These are phyloP conservation scores for Sceliomorpha sp. DNA, from an alignment of 2,888 invertebrate species.

Conservation along the genomic window DNA sequence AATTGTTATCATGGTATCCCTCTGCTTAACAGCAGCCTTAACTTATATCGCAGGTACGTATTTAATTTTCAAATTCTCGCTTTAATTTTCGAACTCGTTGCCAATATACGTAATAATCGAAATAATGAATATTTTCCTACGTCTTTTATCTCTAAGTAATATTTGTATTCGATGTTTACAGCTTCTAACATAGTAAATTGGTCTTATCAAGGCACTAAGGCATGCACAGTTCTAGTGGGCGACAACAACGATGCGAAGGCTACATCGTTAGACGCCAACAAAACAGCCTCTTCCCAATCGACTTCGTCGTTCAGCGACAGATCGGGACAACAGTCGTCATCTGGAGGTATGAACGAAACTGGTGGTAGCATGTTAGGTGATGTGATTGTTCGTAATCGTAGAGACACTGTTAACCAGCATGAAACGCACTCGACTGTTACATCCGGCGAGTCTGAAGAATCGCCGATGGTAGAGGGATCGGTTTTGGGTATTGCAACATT, in stretches of 20 bases:
- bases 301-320: conserved; percentile 84
- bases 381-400: conserved; percentile 84
- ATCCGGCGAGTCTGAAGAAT: conserved; percentile 61
- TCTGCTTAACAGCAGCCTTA: conserved; percentile 90
- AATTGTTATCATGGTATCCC: conserved; percentile 90
- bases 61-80: conserved; percentile 11
- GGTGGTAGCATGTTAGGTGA: conserved; percentile 74
- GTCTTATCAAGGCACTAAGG: conserved; percentile 91
- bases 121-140: too few relatives aligned
- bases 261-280: conserved; percentile 86
- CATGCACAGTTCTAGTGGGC: conserved; percentile 91
- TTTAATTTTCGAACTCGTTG: too few relatives aligned
- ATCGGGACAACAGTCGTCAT: conserved; percentile 72
- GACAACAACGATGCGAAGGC: conserved; percentile 88
- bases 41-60: conserved; percentile 92
- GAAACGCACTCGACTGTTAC: conserved; percentile 72
- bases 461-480: conserved; percentile 28
- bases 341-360: conserved; percentile 80
- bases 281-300: conserved; percentile 83
- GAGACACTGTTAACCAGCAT: conserved; percentile 85
- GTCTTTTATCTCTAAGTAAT: too few relatives aligned
- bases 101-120: too few relatives aligned
- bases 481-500: conserved; percentile 16
- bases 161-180: conserved; percentile 77
- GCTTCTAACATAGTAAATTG: conserved; percentile 91